phyloP scores from a whole-genome alignment of 2,797 vertebrate genomes.

The Mus spretus region DNA sequence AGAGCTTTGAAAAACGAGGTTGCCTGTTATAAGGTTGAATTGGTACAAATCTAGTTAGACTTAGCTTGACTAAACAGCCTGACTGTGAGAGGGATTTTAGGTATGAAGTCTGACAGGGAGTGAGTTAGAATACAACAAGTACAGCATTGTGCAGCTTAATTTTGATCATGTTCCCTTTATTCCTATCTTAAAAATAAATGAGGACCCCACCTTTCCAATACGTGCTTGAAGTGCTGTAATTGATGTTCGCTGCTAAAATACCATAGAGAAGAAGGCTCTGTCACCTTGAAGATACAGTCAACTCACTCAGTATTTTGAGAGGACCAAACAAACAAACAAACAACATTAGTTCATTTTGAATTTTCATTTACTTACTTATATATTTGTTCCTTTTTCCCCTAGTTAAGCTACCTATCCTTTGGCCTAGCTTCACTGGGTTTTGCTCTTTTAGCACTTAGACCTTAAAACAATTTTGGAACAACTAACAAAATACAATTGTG shows the following conservation, averaged over 20 bases:
- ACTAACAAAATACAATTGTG: background rate
- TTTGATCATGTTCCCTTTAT: background rate
- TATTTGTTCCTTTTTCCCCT: background rate
- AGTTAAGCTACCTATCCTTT: background rate
- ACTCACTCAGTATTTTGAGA: slow-evolving; percentile 3
- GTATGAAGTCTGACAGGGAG: background rate
- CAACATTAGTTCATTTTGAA: background rate
- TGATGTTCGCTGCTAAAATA: background rate
- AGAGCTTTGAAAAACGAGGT: background rate
- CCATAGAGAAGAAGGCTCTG: background rate
- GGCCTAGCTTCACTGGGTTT: background rate
- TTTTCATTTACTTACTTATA: background rate
- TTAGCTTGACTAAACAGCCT: background rate
- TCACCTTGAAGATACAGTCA: background rate
- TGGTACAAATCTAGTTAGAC: background rate
- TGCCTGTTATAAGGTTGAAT: background rate
- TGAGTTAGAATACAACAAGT: background rate
- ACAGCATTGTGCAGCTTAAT: no score
- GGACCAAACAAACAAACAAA: background rate
- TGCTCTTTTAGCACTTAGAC: background rate
- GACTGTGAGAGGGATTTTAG: background rate
- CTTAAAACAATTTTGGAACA: background rate
- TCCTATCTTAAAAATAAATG: background rate
- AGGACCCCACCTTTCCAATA: background rate
- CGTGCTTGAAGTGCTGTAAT: background rate